phyloP scores from a whole-genome alignment of 2,797 vertebrate genomes.

The Centropyge bicolor region DNA sequence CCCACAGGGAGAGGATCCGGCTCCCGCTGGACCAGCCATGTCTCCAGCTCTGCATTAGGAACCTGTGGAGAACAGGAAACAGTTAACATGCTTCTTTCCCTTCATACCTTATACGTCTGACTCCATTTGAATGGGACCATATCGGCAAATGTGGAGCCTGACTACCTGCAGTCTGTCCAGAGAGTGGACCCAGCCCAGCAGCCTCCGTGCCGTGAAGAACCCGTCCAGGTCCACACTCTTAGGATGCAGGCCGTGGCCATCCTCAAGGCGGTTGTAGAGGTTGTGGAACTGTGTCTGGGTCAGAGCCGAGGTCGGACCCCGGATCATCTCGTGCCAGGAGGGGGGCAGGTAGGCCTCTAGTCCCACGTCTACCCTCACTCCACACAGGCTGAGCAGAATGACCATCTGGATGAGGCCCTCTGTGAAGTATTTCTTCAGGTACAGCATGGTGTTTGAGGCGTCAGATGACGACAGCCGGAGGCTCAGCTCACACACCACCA shows the following conservation, averaged over 20 bases:
- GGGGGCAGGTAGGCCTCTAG: constrained; percentile 90
- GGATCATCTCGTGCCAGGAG: constrained; percentile 87
- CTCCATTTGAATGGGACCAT: not conserved
- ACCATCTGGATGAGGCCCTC: constrained; percentile 96
- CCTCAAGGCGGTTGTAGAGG: constrained; percentile 85
- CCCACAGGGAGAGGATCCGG: constrained; percentile 83
- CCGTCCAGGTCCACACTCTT: constrained; percentile 91
- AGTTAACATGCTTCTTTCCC: not conserved
- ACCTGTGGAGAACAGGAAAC: constrained; percentile 73
- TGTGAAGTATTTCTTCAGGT: constrained; percentile 94
- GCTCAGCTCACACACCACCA: not conserved
- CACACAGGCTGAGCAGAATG: constrained; percentile 93
- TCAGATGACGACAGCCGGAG: not conserved
- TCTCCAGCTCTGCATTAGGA: constrained; percentile 88
- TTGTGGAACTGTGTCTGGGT: constrained; percentile 92
- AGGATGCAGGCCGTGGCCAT: constrained; percentile 87
- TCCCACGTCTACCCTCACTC: constrained; percentile 91
- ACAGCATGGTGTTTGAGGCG: constrained; percentile 71
- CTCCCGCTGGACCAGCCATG: constrained; percentile 93
- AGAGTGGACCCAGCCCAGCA: constrained; percentile 89
- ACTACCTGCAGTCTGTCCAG: constrained; percentile 87
- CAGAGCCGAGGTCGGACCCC: constrained; percentile 89
- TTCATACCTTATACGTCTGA: not conserved
- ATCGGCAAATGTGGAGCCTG: not conserved
- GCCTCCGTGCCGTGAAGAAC: constrained; percentile 88